phyloP scores from a whole-genome alignment of 2,113 vertebrate species.

The Scalopus aquaticus region DNA sequence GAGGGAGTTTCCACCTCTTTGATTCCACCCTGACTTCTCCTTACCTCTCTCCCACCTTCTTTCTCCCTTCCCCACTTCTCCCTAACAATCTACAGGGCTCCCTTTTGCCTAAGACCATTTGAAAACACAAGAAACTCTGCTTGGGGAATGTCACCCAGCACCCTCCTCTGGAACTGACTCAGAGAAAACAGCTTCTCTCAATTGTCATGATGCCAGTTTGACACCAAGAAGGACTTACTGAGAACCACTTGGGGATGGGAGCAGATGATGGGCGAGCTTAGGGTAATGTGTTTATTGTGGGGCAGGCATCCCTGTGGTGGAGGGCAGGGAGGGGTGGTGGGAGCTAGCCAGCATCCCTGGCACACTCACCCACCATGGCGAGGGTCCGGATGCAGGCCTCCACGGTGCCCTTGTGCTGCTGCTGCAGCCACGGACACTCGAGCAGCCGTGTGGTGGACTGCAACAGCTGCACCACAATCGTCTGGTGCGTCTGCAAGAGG shows the following conservation, averaged over 20 bases:
- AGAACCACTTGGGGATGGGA: neutral
- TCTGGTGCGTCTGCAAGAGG: conserved; percentile 92
- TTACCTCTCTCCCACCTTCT: neutral
- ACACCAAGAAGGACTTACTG: neutral
- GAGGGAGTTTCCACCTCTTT: neutral
- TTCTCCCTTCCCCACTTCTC: neutral
- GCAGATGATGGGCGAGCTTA: neutral
- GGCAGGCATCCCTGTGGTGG: rapidly evolving
- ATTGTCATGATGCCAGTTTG: neutral
- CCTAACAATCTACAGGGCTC: neutral
- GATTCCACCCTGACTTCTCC: too few species aligned
- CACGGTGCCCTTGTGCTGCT: conserved; percentile 92
- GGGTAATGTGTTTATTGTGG: too few species aligned
- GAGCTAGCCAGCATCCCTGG: neutral
- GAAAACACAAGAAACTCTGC: neutral
- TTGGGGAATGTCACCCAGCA: neutral
- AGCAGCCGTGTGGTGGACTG: conserved; percentile 94
- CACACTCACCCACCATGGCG: conserved; percentile 91
- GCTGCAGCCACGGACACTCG: conserved; percentile 96
- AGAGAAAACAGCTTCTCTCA: neutral
- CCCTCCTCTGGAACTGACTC: neutral
- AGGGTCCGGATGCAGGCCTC: conserved; percentile 96
- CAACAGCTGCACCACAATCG: conserved; percentile 93
- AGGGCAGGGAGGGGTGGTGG: neutral
- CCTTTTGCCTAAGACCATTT: neutral